Base-by-base conservation (phyloP, 2,797 vertebrate species). In the Megalops cyprinoides region DNA sequence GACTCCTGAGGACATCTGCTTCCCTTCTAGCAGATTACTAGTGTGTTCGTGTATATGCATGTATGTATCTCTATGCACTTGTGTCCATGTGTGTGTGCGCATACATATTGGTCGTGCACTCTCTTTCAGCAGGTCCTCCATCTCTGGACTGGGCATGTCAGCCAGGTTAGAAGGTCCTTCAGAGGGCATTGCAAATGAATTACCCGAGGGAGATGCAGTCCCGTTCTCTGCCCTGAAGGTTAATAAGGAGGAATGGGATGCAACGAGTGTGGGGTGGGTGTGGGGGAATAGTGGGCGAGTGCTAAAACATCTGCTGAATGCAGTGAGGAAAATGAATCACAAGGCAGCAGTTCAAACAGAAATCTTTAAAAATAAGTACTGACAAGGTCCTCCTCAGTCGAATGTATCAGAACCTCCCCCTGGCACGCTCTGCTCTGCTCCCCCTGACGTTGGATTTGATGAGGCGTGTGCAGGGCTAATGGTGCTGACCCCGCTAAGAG, bases 401-500 rank as follows among this genome's bases (percentile, higher is more conserved):
- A 49, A 37, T 39, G 28, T 58, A 74, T 53, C 53, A 28, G 51
- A 76, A 23, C 44, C 18, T 58, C 60, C 48, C 58, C 69, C 67
- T 56, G 51, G n/a, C 73, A 34, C 67, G 20, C 39, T 28, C 18
- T 34, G 31, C 67, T 12, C 69, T 49, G 60, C 77, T 76, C 74
- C 25, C 28, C 48, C 18, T 71, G 77, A 81, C 62, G 42, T 44
- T 37, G 71, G 37, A 46, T 74, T 79, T 80, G n/a, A 83, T 60
- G 39, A 62, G 82, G 74, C 67, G 49, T 58, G 51, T 18, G 75
- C 42, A 73, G 79, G 83, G 87, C 88, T 84, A 58, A 86, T 34
- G 60, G 78, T 14, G 0, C 78, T 79, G 85, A 92, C 92, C 92
- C 90, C 84, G 83, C 86, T 87, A 86, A 71, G 84, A 44, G n/a